Evolutionary conservation across 2,113 vertebrate genomes (phyloP).

Genomic region (Rhombomys opimus): DNA sequence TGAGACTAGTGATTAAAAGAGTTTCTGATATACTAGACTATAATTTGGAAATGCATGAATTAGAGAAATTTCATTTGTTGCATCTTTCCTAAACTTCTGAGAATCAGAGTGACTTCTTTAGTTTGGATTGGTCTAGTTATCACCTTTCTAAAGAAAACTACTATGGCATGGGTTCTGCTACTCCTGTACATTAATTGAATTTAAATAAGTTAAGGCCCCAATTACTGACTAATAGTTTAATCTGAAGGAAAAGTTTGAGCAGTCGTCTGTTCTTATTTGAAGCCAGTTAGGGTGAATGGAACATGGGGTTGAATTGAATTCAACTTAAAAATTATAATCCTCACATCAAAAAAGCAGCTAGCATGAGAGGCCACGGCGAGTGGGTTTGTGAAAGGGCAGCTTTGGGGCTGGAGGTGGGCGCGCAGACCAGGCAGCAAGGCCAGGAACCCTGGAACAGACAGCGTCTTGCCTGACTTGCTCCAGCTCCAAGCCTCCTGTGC

Average conservation of each 20-base stretch:
- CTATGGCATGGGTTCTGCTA: not conserved
- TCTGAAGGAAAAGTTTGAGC: slow-evolving; percentile 7
- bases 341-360: not conserved
- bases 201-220: slow-evolving; percentile 44
- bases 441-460: not conserved
- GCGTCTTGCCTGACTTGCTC: not conserved
- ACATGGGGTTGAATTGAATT: not conserved
- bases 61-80: slow-evolving; percentile 38
- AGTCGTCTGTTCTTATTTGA: slow-evolving; percentile 19
- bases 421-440: too few relatives aligned
- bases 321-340: slow-evolving; percentile 38
- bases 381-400: not conserved
- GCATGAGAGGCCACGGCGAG: not conserved
- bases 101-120: slow-evolving; percentile 7
- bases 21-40: not conserved
- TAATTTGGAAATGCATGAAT: slow-evolving; percentile 1
- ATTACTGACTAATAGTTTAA: slow-evolving; percentile 10
- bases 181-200: not conserved
- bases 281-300: not conserved
- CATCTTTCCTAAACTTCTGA: slow-evolving; percentile 45
- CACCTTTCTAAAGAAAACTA: not conserved
- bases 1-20: not conserved
- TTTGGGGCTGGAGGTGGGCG: not conserved
- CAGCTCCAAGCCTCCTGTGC: not conserved
- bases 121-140: slow-evolving; percentile 22